Base-by-base conservation (phyloP, 2,797 vertebrate species). In the Premnoplex brunnescens region DNA sequence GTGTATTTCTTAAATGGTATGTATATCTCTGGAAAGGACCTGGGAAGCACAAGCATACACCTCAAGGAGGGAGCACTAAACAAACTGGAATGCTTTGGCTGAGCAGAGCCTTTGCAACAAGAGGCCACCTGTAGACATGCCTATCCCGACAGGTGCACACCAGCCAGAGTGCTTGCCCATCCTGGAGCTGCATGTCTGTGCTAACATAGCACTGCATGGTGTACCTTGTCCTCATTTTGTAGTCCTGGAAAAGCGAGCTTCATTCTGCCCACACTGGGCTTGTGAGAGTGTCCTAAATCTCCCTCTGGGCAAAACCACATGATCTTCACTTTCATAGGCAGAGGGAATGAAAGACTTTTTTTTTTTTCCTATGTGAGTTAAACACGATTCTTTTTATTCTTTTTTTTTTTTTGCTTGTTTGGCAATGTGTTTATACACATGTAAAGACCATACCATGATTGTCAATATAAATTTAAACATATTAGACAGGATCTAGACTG, bases 141-240 rank as follows among this genome's bases (percentile, higher is more conserved):
- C 6, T n/a, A 21, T 32, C 39, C 39, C 24, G 36, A n/a, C 0
- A 6, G 28, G 22, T 37, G 52, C 13, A 37, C 20, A 27, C 7
- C 0, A 1, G 6, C 21, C 3, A 0, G 14, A 46, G 16, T 2
- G 2, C n/a, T 60, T 7, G 1, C 46, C 26, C 21, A 8, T 24
- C 14, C 4, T 0, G 16, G 52, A 44, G 8, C 24, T 44, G 15
- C 32, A 6, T 24, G 27, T 26, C 37, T 27, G n/a, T 41, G 30
- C 36, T 51, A 27, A 41, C 26, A 2, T 6, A 17, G n/a, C 37
- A 9, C 19, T 36, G 12, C 10, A 3, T 12, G 16, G 22, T 30
- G 26, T 37, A 19, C 2, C 27, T 20, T 34, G 14, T 39, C 63
- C 56, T 39, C 2, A 0, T 54, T 76, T 23, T 26, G 34, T 28